These are phyloP conservation scores for Encarsia formosa DNA, from an alignment of 2,888 invertebrate genomes.

Conservation along the genomic window DNA sequence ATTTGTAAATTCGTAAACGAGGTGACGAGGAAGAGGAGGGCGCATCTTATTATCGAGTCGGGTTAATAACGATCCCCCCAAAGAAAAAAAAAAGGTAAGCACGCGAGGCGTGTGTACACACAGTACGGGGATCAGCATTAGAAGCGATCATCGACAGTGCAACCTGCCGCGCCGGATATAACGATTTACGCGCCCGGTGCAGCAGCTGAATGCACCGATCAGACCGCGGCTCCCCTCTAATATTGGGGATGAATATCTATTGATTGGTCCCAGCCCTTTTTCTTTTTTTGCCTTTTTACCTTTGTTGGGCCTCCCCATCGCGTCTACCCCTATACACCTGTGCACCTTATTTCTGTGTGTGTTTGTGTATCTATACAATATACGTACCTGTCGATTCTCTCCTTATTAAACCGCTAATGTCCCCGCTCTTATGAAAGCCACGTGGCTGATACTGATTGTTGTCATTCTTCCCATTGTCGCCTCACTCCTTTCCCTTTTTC, in stretches of 20 bases:
- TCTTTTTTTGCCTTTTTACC: conserved; percentile 24
- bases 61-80: conserved; percentile 11
- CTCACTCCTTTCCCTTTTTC: too few relatives aligned
- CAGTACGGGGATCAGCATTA: neutral
- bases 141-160: conserved; percentile 33
- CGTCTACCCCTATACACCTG: conserved; percentile 36
- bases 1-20: too few relatives aligned
- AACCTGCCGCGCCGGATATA: conserved; percentile 37
- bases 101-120: neutral
- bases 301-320: too few relatives aligned
- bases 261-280: conserved; percentile 39
- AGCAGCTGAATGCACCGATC: conserved; percentile 43
- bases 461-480: too few relatives aligned
- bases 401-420: too few relatives aligned
- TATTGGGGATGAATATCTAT: conserved; percentile 47
- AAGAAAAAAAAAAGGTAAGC: conserved; percentile 3
- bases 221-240: conserved; percentile 28
- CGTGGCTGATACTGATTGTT: too few relatives aligned
- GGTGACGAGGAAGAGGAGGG: conserved; percentile 3
- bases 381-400: too few relatives aligned
- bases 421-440: too few relatives aligned
- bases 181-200: conserved; percentile 15
- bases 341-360: conserved; percentile 22
- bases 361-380: too few relatives aligned
- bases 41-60: conserved; percentile 13